A percentile compares a stretch with the other conserved stretches of the same genome.
These are phyloP conservation scores for Bungarus multicinctus DNA, from an alignment of 2,113 vertebrate species.

Conservation along the genomic window DNA sequence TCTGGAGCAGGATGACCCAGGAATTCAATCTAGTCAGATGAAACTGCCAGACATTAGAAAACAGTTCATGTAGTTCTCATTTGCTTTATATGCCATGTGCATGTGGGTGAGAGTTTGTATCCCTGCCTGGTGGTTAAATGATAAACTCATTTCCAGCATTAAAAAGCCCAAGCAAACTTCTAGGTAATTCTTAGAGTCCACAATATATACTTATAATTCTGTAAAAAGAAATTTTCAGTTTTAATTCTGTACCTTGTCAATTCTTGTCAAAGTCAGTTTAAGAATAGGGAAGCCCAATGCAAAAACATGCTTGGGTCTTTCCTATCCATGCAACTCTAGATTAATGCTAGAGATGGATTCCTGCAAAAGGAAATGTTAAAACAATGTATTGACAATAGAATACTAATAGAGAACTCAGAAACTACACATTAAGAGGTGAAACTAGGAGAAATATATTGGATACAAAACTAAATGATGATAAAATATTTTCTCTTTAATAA, in stretches of 20 bases:
- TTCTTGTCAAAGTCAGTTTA: background rate
- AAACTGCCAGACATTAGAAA: conserved; percentile 29
- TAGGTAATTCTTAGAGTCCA: background rate
- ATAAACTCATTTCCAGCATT: background rate
- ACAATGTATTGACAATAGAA: background rate
- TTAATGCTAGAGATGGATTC: background rate
- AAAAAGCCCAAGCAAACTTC: background rate
- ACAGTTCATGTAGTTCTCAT: background rate
- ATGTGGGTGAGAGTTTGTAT: background rate
- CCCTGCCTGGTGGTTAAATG: background rate
- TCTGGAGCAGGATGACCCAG: conserved; percentile 44
- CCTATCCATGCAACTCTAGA: background rate
- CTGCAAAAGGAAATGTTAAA: background rate
- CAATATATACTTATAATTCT: background rate
- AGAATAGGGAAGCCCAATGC: background rate
- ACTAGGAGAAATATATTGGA: background rate
- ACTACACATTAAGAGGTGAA: background rate
- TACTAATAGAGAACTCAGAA: background rate
- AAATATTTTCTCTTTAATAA: background rate
- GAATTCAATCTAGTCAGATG: conserved; percentile 1
- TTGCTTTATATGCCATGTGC: background rate
- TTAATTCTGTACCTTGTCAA: background rate
- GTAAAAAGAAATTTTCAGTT: background rate
- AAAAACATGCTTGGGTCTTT: background rate
- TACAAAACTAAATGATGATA: background rate